A percentile compares a stretch with the other conserved stretches of the same genome.
Evolutionary conservation across 2,888 invertebrate genomes (phyloP).

Genomic region (Tenodera sinensis): DNA sequence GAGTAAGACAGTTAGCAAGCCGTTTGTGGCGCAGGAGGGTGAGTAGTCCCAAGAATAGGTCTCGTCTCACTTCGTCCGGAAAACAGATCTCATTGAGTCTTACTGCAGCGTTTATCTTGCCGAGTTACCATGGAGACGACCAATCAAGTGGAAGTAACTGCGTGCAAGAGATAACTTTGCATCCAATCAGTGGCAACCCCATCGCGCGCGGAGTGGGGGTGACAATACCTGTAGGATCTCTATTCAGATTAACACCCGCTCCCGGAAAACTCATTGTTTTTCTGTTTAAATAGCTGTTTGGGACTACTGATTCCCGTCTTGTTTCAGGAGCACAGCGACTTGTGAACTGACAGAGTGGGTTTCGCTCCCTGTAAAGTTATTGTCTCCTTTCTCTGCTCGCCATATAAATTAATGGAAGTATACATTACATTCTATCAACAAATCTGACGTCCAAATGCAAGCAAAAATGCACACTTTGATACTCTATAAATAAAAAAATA

Average conservation of each 20-base stretch:
- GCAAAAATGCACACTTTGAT: too few species aligned
- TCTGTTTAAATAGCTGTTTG: too few species aligned
- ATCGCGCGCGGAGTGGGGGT: neutral
- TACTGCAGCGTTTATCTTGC: conserved; percentile 29
- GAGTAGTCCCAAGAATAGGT: conserved; percentile 5
- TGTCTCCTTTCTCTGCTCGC: too few species aligned
- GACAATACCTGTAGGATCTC: neutral
- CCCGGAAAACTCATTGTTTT: neutral
- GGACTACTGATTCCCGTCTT: too few species aligned
- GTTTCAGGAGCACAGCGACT: too few species aligned
- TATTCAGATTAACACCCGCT: neutral
- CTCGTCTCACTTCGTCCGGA: conserved; percentile 26
- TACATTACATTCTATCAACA: too few species aligned
- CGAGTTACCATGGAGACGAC: conserved; percentile 32
- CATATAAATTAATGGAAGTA: too few species aligned
- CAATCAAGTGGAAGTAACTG: conserved; percentile 34
- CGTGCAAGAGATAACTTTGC: conserved; percentile 33
- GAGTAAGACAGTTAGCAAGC: neutral
- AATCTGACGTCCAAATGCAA: too few species aligned
- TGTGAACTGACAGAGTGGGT: too few species aligned
- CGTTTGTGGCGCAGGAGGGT: neutral
- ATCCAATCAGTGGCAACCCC: conserved; percentile 30
- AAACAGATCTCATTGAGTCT: conserved; percentile 31
- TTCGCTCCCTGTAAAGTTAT: too few species aligned
- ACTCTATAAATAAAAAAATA: too few species aligned